These are phyloP conservation scores for Callinectes sapidus DNA, from an alignment of 2,888 invertebrate species.

Conservation along the genomic window DNA sequence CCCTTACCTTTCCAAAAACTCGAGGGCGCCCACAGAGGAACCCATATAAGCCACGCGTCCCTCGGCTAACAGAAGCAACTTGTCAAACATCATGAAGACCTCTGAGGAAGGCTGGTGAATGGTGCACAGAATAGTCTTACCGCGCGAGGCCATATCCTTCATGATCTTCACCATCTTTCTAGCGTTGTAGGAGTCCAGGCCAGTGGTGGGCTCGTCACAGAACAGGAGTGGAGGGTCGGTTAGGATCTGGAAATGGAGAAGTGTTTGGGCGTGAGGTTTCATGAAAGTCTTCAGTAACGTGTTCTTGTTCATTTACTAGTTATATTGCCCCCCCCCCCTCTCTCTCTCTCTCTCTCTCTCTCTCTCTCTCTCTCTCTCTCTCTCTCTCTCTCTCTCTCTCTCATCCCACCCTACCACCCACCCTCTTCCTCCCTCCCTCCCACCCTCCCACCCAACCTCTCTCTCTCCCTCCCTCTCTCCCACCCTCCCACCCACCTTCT, in stretches of 20 bases:
- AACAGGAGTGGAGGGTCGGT: conserved; percentile 78
- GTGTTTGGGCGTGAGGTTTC: background rate
- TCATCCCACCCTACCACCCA: no score
- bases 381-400: no score
- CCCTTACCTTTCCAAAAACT: conserved; percentile 75
- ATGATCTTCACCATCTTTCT: conserved; percentile 76
- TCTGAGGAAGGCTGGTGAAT: conserved; percentile 97
- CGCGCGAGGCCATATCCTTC: conserved; percentile 77
- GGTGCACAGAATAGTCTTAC: conserved; percentile 93
- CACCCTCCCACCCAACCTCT: no score
- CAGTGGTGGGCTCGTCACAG: conserved; percentile 79
- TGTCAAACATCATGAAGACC: conserved; percentile 87
- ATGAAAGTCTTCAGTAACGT: background rate
- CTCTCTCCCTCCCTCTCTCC: no score
- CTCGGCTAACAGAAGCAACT: conserved; percentile 78
- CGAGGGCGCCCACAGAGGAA: conserved; percentile 75
- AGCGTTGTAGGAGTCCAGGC: conserved; percentile 78
- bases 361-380: no score
- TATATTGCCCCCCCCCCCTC: no score
- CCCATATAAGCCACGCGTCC: conserved; percentile 79
- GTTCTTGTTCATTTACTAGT: no score
- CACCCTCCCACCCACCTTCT: no score
- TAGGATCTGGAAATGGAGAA: conserved; percentile 75
- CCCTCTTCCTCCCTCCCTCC: no score
- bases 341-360: no score